These are phyloP conservation scores for Bellardia bayeri DNA, from an alignment of 2,888 invertebrate genomes.

Conservation along the genomic window DNA sequence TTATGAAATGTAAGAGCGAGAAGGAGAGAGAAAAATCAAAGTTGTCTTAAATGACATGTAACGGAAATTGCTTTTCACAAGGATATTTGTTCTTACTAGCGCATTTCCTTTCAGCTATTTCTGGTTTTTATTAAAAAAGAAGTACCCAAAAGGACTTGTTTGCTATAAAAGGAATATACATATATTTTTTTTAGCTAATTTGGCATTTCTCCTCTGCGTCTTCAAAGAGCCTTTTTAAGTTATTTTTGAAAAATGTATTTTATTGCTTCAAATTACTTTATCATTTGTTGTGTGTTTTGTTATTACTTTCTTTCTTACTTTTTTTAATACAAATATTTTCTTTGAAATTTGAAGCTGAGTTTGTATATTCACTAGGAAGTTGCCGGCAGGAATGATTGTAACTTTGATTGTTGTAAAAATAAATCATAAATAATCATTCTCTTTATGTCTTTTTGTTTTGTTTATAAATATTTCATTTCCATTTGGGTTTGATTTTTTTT, in stretches of 20 bases:
- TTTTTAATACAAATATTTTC: constrained; percentile 1
- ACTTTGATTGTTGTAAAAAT: not conserved
- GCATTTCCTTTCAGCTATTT: not conserved
- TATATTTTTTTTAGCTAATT: too few species aligned
- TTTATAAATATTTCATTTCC: not conserved
- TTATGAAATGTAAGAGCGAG: not conserved
- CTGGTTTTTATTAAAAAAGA: not conserved
- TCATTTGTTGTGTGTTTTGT: not conserved
- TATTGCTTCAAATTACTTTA: not conserved
- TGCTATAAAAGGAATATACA: too few species aligned
- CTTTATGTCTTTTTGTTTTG: not conserved
- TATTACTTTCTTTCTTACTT: not conserved
- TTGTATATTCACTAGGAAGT: not conserved
- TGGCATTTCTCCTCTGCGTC: too few species aligned
- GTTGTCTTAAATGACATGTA: constrained; percentile 49
- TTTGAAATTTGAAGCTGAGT: not conserved
- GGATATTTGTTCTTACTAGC: constrained; percentile 2
- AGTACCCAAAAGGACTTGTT: too few species aligned
- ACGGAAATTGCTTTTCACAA: constrained; percentile 41
- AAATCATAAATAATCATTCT: constrained; percentile 19
- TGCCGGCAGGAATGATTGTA: not conserved
- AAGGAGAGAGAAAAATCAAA: not conserved
- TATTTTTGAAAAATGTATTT: not conserved
- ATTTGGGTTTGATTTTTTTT: not conserved
- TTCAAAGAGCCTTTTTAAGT: too few species aligned